Base-by-base conservation (phyloP, 2,888 invertebrate species). In the Leucophenga montana region DNA sequence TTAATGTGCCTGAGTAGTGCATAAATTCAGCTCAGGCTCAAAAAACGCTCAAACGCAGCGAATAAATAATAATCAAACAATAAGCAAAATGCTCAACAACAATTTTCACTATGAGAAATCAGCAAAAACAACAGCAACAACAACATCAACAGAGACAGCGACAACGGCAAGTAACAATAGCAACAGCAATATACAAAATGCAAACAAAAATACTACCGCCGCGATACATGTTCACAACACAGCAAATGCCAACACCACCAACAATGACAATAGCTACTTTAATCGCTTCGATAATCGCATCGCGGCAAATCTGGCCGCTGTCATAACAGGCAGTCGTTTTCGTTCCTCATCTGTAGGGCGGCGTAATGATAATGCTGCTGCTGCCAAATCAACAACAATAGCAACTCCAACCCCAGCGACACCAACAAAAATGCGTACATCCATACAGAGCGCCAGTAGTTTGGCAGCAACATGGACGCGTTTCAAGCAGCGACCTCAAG, bases 271-370 rank as follows among this genome's bases (percentile, higher is more conserved):
- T 69, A 80, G 75, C 65, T 87, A 85, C 71, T 87, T 87, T 73
- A 86, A 86, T 80, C 85, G 87, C 27, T 86, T 87, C 69, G 85
- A 86, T 66, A 85, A 85, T 76, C 85, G 85, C 68, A 86, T 85
- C 72, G 85, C 86, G 18, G 86, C 85, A 71, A 85, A 85, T 73
- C 71, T 85, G 69, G 86, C 85, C 8, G 86, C 85, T 16, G 86
- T 85, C 61, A 71, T 86, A 20, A 85, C 79, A 4, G 85, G 85
- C 1, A 75, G 82, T 0, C 86, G 86, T 3, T 85, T 85, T 71
- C 83, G 86, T 56, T 86, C 86, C 61, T 85, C 83, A 39, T 85
- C 85, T 27, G 79, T 64, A 2, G 62, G 62, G 0, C 62, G 62
- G 8, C n/a, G 16, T 16, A 18, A n/a, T n/a, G 18, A 80, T 76